These are phyloP conservation scores for Epinephelus moara DNA, from an alignment of 2,113 vertebrate genomes.

Conservation along the genomic window DNA sequence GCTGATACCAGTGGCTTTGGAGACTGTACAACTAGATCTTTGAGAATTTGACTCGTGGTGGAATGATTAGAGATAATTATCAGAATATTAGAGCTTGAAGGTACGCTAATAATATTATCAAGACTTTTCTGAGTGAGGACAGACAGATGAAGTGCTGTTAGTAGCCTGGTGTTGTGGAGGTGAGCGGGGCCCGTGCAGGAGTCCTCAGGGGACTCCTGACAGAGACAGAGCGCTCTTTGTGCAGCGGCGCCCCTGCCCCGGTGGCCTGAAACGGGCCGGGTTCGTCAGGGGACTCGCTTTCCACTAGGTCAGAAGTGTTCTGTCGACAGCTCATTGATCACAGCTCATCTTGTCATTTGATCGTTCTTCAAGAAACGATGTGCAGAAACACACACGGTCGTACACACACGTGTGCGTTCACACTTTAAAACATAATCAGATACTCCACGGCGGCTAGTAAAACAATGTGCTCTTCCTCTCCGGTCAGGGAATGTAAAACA, in stretches of 20 bases:
- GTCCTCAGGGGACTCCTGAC: constrained; percentile 75
- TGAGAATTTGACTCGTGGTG: not conserved
- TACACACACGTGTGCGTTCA: constrained; percentile 38
- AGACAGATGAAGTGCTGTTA: constrained; percentile 79
- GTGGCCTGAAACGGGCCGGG: constrained; percentile 79
- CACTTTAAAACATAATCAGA: constrained; percentile 73
- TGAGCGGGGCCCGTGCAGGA: constrained; percentile 71
- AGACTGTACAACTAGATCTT: constrained; percentile 27
- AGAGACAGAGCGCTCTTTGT: constrained; percentile 85
- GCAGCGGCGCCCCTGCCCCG: constrained; percentile 73
- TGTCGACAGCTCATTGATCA: constrained; percentile 89
- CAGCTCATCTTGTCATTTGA: constrained; percentile 86
- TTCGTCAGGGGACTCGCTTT: constrained; percentile 82
- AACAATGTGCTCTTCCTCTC: constrained; percentile 72
- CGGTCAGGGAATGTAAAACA: constrained; percentile 60
- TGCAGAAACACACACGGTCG: constrained; percentile 57
- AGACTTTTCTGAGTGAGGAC: constrained; percentile 60
- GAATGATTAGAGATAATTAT: constrained; percentile 54
- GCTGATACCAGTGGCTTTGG: not conserved
- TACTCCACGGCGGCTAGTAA: constrained; percentile 69
- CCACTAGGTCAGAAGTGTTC: constrained; percentile 87
- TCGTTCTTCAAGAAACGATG: constrained; percentile 63
- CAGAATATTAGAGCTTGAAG: constrained; percentile 40
- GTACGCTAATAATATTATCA: constrained; percentile 60
- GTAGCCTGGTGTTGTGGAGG: constrained; percentile 73